These are phyloP conservation scores for Serranus cabrilla DNA, from an alignment of 2,797 vertebrate species.

Conservation along the genomic window DNA sequence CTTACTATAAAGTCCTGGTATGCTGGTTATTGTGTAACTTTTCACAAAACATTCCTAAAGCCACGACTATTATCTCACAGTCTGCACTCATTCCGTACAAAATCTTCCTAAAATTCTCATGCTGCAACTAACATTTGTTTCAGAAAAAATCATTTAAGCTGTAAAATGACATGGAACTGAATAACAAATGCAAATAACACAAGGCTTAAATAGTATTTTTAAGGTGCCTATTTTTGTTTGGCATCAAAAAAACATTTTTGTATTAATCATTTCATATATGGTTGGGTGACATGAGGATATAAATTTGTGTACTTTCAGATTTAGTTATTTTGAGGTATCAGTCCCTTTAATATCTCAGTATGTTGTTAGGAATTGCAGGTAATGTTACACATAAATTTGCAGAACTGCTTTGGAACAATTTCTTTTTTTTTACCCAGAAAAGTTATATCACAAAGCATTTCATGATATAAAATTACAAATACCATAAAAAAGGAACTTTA, in stretches of 20 bases:
- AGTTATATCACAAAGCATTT: no score
- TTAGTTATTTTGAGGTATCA: neutral
- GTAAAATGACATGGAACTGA: neutral
- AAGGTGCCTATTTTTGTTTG: neutral
- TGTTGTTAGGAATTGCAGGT: neutral
- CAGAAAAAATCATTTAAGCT: neutral
- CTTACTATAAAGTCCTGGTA: neutral
- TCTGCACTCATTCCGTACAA: neutral
- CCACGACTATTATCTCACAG: neutral
- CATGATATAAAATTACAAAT: neutral
- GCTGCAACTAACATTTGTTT: neutral
- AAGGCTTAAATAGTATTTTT: neutral
- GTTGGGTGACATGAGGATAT: neutral
- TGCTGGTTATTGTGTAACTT: constrained; percentile 2
- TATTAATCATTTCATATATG: neutral
- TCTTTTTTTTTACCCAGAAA: neutral
- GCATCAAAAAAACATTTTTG: neutral
- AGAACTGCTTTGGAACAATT: neutral
- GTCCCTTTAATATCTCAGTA: no score
- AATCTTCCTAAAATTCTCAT: accelerated
- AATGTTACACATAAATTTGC: neutral
- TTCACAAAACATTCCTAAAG: neutral
- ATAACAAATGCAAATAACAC: neutral
- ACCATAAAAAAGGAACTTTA: neutral
- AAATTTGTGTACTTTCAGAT: neutral